A percentile compares a stretch with the other conserved stretches of the same genome.
Evolutionary conservation across 53 echinoderm and acorn worm genomes (phyloP).

Genomic region (Astropecten irregularis): DNA sequence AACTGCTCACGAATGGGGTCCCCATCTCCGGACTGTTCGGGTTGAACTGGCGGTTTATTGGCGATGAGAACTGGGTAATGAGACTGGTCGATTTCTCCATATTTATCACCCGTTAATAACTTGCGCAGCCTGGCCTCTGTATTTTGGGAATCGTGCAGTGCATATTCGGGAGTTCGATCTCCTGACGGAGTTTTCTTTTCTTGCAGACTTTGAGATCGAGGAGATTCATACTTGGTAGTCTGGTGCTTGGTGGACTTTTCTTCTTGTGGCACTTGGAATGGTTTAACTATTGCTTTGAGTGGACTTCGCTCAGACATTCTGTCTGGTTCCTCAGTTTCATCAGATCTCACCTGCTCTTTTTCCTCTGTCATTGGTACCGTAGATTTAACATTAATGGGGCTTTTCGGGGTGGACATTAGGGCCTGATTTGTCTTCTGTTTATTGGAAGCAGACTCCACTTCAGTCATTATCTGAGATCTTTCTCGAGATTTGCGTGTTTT

Average conservation of each 20-base stretch:
- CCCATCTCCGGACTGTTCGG: not conserved
- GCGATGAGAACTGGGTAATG: conserved; percentile 67
- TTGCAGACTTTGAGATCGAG: not conserved
- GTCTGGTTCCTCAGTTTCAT: not conserved
- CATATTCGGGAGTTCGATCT: not conserved
- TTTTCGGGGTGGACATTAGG: not conserved
- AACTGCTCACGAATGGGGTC: conserved; percentile 7
- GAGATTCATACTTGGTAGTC: not conserved
- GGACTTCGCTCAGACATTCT: not conserved
- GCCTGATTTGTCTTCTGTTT: not conserved
- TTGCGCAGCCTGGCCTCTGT: conserved; percentile 10
- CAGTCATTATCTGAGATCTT: not conserved
- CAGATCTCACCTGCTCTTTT: not conserved
- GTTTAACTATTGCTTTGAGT: not conserved
- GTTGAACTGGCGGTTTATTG: conserved; percentile 19
- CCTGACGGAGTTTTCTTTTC: not conserved
- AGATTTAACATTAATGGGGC: too few relatives aligned
- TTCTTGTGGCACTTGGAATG: not conserved
- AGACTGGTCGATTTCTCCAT: conserved; percentile 46
- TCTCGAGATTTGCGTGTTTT: not conserved
- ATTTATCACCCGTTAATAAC: conserved; percentile 42
- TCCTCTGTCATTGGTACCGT: not conserved
- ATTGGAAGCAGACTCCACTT: not conserved
- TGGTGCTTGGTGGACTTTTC: not conserved
- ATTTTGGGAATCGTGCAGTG: not conserved